Evolutionary conservation across 2,113 vertebrate genomes (phyloP), one percentile per base, ranked within the genome.

Genomic region (Colaptes auratus): DNA sequence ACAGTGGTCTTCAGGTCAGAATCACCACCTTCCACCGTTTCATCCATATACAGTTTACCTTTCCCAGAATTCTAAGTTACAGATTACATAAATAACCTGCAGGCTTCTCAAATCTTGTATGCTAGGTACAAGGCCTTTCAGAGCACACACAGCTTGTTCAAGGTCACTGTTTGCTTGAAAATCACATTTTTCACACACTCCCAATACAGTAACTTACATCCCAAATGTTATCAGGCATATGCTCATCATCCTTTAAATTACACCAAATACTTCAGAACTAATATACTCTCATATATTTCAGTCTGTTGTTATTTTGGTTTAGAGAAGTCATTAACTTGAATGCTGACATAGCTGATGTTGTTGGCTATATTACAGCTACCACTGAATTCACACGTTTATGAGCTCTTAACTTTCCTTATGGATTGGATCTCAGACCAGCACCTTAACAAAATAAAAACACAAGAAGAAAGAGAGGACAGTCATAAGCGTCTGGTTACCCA

Each of bases 381-480:
- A 63, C 15, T 81, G 78, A 97, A 97, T 96, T 89, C 91, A 64
- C 95, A 97, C 85, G 82, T 96, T 50, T 96, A 97, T 88, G 98
- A 98, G 72, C 98, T 99, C 69, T 83, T 98, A 92, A 92, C 95
- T 64, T 85, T 97, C 70, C 96, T 99, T 55, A 97, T 99, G 96
- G 98, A 99, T 88, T 99, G 99, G 98, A 96, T 99, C 42, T 97
- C 98, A 48, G 98, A 98, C 64, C 92, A 97, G 61, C 96, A 97
- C 65, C 97, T 97, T 27, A 97, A 92, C 79, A 97, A 95, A 96
- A 33, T 96, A 59, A 88, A 97, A 75, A 84, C 66, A 31, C 93
- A 97, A 58, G 97, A 95, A 52, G 90, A 78, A 80, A 92, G 72
- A 88, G 86, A 77, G 48, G 91, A 95, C 33, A 58, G 84, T 86